Conservation (phyloP, 2,888 invertebrate genomes). For the Sarcophaga rosellei region DNA sequence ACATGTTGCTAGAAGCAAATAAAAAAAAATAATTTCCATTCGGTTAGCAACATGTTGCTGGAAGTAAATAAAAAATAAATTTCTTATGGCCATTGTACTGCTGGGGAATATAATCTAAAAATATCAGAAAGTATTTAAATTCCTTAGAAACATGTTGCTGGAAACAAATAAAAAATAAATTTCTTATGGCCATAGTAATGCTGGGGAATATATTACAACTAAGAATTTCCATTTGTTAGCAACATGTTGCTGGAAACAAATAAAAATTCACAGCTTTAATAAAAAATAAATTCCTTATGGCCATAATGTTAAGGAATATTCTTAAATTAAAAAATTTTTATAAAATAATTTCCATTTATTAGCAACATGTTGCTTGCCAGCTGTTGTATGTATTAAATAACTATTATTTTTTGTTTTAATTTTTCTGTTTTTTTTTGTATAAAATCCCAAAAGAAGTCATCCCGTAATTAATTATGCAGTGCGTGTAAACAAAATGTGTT, state of each 20-base stretch:
- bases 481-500: conserved; percentile 54
- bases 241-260: not conserved
- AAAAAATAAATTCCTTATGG: not conserved
- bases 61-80: not conserved
- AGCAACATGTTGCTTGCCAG: not conserved
- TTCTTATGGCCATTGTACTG: not conserved
- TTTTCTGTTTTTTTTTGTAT: not conserved
- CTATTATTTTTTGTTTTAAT: not conserved
- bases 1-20: not conserved
- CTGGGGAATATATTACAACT: no score
- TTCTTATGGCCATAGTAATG: not conserved
- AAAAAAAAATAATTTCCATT: no score
- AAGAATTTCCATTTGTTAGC: not conserved
- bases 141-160: not conserved
- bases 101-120: no score
- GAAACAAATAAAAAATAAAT: not conserved
- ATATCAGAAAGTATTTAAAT: no score
- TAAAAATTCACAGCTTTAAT: not conserved
- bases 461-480: conserved; percentile 44
- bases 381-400: not conserved
- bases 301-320: not conserved
- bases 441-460: not conserved
- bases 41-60: not conserved
- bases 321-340: not conserved
- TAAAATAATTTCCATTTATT: not conserved